Percentiles rank a stretch among this genome's conserved stretches.
These are phyloP conservation scores for Ridgeia piscesae DNA, from an alignment of 1,140 invertebrate species.

Conservation along the genomic window DNA sequence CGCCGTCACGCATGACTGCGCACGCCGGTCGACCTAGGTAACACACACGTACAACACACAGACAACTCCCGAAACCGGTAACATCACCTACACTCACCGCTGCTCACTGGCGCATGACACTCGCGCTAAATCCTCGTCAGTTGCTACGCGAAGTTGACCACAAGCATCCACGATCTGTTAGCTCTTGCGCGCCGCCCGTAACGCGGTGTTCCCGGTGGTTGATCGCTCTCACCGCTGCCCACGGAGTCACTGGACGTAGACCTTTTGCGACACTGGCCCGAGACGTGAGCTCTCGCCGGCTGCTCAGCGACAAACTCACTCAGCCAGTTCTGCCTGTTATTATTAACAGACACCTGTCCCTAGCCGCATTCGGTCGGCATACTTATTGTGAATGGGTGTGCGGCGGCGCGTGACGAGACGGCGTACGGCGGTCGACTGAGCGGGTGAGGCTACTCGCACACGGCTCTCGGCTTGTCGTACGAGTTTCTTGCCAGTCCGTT, in stretches of 20 bases:
- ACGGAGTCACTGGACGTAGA: not conserved
- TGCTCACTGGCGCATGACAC: not conserved
- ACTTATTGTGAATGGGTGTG: not conserved
- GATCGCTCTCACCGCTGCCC: not conserved
- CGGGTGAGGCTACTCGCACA: not conserved
- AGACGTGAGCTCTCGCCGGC: not conserved
- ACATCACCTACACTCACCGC: not conserved
- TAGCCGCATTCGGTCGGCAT: not conserved
- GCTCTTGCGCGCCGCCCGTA: not conserved
- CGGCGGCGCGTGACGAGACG: not conserved
- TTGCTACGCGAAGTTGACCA: not conserved
- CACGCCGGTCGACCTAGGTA: not conserved
- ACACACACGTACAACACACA: conserved; percentile 1
- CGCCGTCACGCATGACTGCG: not conserved
- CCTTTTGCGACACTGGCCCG: not conserved
- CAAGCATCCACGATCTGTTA: not conserved
- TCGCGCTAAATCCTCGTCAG: not conserved
- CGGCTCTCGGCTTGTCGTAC: not conserved
- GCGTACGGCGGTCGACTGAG: not conserved
- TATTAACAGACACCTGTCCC: not conserved
- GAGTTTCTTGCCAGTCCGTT: not conserved
- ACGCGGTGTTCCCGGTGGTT: not conserved
- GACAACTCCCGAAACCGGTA: conserved; percentile 3
- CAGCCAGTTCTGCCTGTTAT: not conserved
- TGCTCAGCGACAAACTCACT: conserved; percentile 3